Conservation (phyloP, 64 coral and sea anemone species). For the Montipora capricornis region DNA sequence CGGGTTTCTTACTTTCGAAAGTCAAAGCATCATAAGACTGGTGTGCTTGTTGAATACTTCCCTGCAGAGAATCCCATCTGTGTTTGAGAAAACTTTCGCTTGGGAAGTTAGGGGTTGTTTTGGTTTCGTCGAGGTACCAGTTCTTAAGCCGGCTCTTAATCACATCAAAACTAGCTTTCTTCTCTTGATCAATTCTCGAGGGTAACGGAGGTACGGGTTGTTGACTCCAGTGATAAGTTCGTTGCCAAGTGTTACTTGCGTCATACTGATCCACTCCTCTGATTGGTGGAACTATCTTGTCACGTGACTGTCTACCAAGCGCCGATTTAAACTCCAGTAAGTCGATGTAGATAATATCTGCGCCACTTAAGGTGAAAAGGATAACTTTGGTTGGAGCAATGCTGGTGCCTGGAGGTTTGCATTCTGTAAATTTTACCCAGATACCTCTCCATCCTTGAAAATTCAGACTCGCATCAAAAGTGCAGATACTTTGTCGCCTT, state of each 20-base stretch:
- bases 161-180: conserved; percentile 7
- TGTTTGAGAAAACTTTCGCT: background rate
- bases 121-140: conserved; percentile 56
- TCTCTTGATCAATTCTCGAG: conserved; percentile 3
- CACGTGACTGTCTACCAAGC: background rate
- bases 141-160: conserved; percentile 64
- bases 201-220: background rate
- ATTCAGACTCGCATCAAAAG: too few relatives aligned
- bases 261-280: too few relatives aligned
- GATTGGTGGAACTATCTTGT: too few relatives aligned
- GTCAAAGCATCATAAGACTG: background rate
- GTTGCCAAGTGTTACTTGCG: too few relatives aligned
- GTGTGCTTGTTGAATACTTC: conserved; percentile 7
- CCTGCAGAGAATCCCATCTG: background rate
- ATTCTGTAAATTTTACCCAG: too few relatives aligned
- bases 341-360: conserved; percentile 21
- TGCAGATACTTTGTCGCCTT: too few relatives aligned
- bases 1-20: background rate
- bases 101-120: background rate
- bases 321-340: conserved; percentile 27
- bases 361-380: too few relatives aligned
- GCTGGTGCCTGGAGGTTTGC: too few relatives aligned
- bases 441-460: too few relatives aligned
- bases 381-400: too few relatives aligned
- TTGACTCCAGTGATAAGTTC: too few relatives aligned